Base-by-base conservation (phyloP, 2,888 invertebrate genomes). In the Ferrisia virgata region DNA sequence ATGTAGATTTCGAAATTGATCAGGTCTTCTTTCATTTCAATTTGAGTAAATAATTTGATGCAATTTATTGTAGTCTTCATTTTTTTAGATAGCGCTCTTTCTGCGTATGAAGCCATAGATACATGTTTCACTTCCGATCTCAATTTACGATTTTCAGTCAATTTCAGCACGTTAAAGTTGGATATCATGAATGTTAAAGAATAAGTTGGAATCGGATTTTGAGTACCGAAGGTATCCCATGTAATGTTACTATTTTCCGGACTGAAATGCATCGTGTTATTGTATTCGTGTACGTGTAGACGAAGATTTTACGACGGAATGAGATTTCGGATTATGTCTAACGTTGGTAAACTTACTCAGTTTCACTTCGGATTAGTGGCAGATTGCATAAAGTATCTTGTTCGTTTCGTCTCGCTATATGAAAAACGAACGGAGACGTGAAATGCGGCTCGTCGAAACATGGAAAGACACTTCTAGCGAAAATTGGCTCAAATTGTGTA, bases 371-470 rank as follows among this genome's bases (percentile, higher is more conserved):
- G 22, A 72, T 72, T 31, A 81, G 22, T 2, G 82, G 82, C 4
- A 82, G 53, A 9, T 82, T 82, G 69, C 82, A 58, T 31, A 82
- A 22, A 18, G 82, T 36, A 18, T 53, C 58, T 82, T 82, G 82
- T 22, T 64, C 31, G n/a, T 33, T 25, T 82, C 33, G 64, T 11
- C 82, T 53, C 9, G 69, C 82, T 28, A 82, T 39, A 15, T 82
- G 31, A 15, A 82, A 18, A 18, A 39, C 6, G 25, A 82, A 96
- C 36, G 89, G 91, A 0, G 96, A 94, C 88, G 95, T 95, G 87
- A 94, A 93, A 15, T 91, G 90, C 1, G 96, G 96, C 86, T 96
- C 95, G 87, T 96, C 96, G 87, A 95, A 95, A 88, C 96, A 96
- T 6, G 96, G 96, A 88, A 96, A 96, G 0, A 94, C 95, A 87